Base-by-base conservation (phyloP, 2,113 vertebrate species). In the Chloropsis hardwickii region DNA sequence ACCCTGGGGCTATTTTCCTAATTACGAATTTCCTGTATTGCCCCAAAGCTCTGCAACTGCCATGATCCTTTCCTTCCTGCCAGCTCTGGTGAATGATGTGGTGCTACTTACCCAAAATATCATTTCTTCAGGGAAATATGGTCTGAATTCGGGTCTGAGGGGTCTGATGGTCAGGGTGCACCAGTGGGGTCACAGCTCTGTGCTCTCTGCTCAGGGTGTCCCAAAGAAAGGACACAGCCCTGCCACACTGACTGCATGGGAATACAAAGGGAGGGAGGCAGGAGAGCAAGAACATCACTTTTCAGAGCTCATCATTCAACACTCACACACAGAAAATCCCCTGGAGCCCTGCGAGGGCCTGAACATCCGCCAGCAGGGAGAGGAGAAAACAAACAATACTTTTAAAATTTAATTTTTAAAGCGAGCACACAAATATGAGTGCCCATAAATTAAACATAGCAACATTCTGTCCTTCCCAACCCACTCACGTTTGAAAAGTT, bases 401-500 rank as follows among this genome's bases (percentile, higher is more conserved):
- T 70, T 28, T 56, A 6, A 8, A 3, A 37, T 81, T 44, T 69
- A 62, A 54, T 40, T 66, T 54, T 79, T 58, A 74, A 86, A 88
- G 62, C 57, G 84, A 88, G 70, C 81, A 42, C 29, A 65, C 31
- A 62, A 81, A 53, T 61, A 57, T 7, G 35, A 69, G 23, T 0
- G 33, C 16, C 78, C 47, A 27, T 82, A 77, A 54, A 92, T 72
- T 85, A 76, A 53, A 76, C 23, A 25, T 2, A 16, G 76, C 53
- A 56, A 45, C 88, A 29, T 56, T 88, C 57, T 50, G 53, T 88
- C 45, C 77, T 86, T 81, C 48, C 60, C 54, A 22, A 13, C 21
- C 69, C 37, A 17, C 27, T 85, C 93, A 22, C 6, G 19, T 86
- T 76, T 77, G 64, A 60, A 81, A 93, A 92, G 90, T 77, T 92